Base-by-base conservation (phyloP, 2,888 invertebrate species). In the Drosophila rubida region DNA sequence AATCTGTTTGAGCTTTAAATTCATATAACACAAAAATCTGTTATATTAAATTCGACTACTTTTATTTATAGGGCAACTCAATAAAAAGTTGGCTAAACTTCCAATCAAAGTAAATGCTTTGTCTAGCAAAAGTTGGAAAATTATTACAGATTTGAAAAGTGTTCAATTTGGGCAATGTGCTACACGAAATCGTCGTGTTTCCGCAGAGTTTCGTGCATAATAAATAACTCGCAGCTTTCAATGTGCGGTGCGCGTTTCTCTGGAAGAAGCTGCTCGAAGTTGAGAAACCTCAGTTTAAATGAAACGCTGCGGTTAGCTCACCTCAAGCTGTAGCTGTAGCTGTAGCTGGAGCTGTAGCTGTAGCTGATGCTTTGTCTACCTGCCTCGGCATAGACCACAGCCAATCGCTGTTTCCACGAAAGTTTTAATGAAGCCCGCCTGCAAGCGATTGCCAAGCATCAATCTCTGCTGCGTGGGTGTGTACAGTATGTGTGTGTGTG, bases 371-470 rank as follows among this genome's bases (percentile, higher is more conserved):
- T 41, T n/a, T 19, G 16, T n/a, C 9, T 8, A 8, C 4, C 39
- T n/a, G 13, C 9, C 25, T 16, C 14, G 30, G 19, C 16, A 32
- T 1, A 39, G 55, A 79, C 80, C 80, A 57, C 80, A 80, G 35
- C 61, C 77, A 82, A 74, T 76, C 64, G 64, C 60, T 61, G 14
- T 32, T 32, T n/a, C 39, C 37, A 63, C 41, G 14, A 54, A 82
- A 82, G 67, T 80, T 80, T 82, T 85, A 85, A 85, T 80, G 85
- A 80, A 85, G 81, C 84, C 22, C 55, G 51, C 65, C 55, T 75
- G 72, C 57, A 68, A 69, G 37, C 57, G 59, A 75, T 73, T 75
- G 75, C 75, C 49, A 45, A 48, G 59, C 76, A 75, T 76, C 76
- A 68, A 75, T 77, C 73, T 53, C 41, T 9, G 19, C 13, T 48